Evolutionary conservation across 2,888 invertebrate genomes (phyloP), one percentile per base, ranked within the genome.

Genomic region (Polydrusus cervinus): DNA sequence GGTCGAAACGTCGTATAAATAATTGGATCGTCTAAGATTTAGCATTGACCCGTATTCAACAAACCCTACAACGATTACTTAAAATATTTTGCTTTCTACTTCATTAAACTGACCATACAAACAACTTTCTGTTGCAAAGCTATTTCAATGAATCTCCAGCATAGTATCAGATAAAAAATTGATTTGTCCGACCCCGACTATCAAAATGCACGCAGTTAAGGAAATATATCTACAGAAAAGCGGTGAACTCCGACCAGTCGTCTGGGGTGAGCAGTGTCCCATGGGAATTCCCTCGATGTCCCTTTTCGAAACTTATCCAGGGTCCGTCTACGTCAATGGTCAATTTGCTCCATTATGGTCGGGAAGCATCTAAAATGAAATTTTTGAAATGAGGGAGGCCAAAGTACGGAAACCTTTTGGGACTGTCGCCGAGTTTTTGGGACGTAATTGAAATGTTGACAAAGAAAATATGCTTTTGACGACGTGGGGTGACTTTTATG

Each of bases 341-440:
- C 76, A 76, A 76, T 76, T 76, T 76, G 73, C 49, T 68, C 76
- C 65, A 76, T 76, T 76, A 76, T 76, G 72, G 76, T 65, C 47
- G 73, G 45, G 51, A 62, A 71, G 66, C 70, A 75, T 55, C 64
- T 70, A n/a, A 65, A 75, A 71, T 66, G 70, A 61, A 75, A 71
- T 75, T 75, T 49, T 71, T 60, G 57, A 71, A 75, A 70, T 55
- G 66, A 60, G 70, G 57, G 75, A 34, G 65, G 64, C 16, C 45
- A 51, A 71, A 64, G 57, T 38, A 57, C 16, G 30, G 30, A 64
- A 55, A 43, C 49, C 60, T 64, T 30, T 40, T 30, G 75, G 51
- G 74, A 74, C 13, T 47, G 53, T 14, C 64, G 60, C 25, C 55
- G 20, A 55, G 20, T 51, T 51, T 74, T 64, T 14, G 14, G 25